Base-by-base conservation (phyloP, 1,140 invertebrate genomes). In the Drosophila ironensis region DNA sequence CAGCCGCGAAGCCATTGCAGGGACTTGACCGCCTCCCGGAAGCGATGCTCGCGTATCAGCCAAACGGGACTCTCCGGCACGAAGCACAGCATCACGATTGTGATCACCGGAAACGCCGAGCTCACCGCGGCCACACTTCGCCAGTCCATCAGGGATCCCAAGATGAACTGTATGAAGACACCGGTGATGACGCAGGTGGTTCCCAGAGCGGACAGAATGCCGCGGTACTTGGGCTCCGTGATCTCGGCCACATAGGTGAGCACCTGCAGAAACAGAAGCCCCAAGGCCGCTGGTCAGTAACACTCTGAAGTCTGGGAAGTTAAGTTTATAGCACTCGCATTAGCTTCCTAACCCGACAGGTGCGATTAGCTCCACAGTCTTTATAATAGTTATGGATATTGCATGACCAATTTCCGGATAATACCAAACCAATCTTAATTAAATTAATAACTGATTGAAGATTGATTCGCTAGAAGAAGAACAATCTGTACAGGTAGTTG, bases 201-300 rank as follows among this genome's bases (percentile, higher is more conserved):
- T 11, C 94, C 93, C 8, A 94, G 93, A 1, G 95, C 94, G 1
- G 94, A 92, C 11, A 96, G 88, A 59, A 94, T 92, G 3, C 95
- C 95, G 22, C 95, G 92, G 8, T 95, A 90, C 75, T 95, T 93
- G 0, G 95, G 95, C 72, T 95, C 93, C 1, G 95, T 95, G 5
- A 96, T 93, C 90, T 96, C 95, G 1, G 95, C 94, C 6, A 96
- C 94, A 82, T 96, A 96, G 0, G 95, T 96, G 68, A 96, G 89
- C 42, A 94, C 93, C 93, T 94, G 61, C 41, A 78, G 30, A 2
- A 1, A 51, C 14, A 60, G 24, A 11, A 45, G 8, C n/a, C 12
- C 9, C 20, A 56, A 38, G 47, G 33, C 51, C 4, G 33, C n/a
- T n/a, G n/a, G n/a, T n/a, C n/a, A n/a, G n/a, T n/a, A n/a, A n/a